Conservation (phyloP, 1,140 invertebrate genomes). For the Drosophila carrolli region DNA sequence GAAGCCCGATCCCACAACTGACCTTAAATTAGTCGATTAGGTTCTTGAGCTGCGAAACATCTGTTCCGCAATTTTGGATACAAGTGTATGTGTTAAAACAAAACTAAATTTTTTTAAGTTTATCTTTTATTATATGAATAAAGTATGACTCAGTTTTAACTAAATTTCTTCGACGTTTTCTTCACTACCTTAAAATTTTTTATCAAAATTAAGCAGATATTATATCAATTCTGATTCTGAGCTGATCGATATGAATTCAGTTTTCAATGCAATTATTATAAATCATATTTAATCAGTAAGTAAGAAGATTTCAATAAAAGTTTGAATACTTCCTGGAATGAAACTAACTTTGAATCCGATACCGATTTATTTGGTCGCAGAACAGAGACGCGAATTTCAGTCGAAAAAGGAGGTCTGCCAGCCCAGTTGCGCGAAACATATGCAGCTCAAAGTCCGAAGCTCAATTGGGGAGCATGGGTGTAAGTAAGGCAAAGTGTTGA, state of each 20-base stretch:
- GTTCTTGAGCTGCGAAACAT: not conserved
- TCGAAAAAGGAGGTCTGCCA: constrained; percentile 24
- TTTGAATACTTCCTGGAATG: constrained; percentile 4
- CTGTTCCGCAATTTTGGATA: not conserved
- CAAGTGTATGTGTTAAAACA: not conserved
- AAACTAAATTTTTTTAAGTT: too few relatives aligned
- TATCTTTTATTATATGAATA: too few relatives aligned
- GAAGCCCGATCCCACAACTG: constrained; percentile 20
- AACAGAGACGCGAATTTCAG: constrained; percentile 1
- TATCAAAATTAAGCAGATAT: too few relatives aligned
- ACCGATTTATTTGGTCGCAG: not conserved
- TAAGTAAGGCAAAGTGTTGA: constrained; percentile 43
- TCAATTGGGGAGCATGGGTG: constrained; percentile 33
- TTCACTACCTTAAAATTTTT: too few relatives aligned
- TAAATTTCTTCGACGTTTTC: too few relatives aligned
- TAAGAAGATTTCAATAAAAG: too few relatives aligned
- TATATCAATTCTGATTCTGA: too few relatives aligned
- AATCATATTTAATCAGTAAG: too few relatives aligned
- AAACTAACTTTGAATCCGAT: constrained; percentile 3
- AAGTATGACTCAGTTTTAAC: too few relatives aligned
- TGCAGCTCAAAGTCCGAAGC: constrained; percentile 50
- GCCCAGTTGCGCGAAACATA: constrained; percentile 14
- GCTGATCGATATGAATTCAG: too few relatives aligned
- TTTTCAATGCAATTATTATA: too few relatives aligned
- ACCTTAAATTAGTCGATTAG: constrained; percentile 17